A percentile compares a stretch with the other conserved stretches of the same genome.
Conservation (phyloP, 2,797 vertebrate genomes). For the Rhynchotus rufescens region DNA sequence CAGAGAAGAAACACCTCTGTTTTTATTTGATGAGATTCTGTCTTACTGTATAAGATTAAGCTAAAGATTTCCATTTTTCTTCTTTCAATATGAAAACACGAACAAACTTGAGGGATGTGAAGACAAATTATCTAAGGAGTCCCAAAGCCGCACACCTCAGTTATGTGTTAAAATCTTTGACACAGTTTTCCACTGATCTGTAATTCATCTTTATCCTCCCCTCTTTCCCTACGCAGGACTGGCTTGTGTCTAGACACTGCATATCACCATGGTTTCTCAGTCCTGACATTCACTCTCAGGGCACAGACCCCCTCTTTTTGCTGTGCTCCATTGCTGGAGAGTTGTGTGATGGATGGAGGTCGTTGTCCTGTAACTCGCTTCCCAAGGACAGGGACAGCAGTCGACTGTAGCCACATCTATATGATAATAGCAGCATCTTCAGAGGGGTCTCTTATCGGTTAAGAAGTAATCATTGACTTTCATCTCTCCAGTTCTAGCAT, state of each 20-base stretch:
- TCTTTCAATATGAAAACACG: not conserved
- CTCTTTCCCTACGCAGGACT: not conserved
- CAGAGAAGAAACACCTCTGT: not conserved
- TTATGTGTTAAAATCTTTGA: slow-evolving; percentile 65
- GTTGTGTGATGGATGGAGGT: slow-evolving; percentile 33
- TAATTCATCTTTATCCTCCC: slow-evolving; percentile 44
- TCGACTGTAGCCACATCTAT: not conserved
- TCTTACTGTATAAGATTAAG: slow-evolving; percentile 44
- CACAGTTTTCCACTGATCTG: slow-evolving; percentile 49
- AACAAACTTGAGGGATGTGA: slow-evolving; percentile 33
- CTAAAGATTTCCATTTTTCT: not conserved
- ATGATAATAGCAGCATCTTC: slow-evolving; percentile 7
- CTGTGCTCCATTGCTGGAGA: not conserved
- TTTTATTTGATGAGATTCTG: slow-evolving; percentile 49
- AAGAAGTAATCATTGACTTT: not conserved
- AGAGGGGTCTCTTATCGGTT: not conserved
- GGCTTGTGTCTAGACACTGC: not conserved
- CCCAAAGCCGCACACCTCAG: not conserved
- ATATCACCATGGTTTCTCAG: slow-evolving; percentile 33
- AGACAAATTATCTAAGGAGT: slow-evolving; percentile 71
- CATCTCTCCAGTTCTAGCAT: not conserved
- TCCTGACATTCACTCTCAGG: slow-evolving; percentile 24
- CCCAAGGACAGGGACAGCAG: not conserved
- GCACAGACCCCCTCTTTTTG: not conserved
- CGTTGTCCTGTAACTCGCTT: not conserved